phyloP scores from a whole-genome alignment of 1,140 invertebrate genomes.

The Magallana gigas region DNA sequence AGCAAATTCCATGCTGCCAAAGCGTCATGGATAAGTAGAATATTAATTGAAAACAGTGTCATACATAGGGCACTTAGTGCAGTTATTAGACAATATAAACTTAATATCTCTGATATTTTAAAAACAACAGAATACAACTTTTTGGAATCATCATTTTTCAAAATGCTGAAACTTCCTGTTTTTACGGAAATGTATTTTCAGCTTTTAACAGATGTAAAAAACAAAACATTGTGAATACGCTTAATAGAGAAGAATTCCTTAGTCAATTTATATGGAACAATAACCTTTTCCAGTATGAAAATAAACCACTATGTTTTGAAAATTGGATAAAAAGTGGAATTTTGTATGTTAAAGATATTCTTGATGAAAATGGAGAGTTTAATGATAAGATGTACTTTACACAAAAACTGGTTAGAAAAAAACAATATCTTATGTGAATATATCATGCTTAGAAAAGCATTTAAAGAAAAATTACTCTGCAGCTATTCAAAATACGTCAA shows the following conservation, averaged over 20 bases:
- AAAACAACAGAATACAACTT: neutral
- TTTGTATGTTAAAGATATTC: too few species aligned
- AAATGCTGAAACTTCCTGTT: too few species aligned
- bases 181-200: too few species aligned
- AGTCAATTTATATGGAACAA: neutral
- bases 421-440: neutral
- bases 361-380: too few species aligned
- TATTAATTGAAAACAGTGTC: too few species aligned
- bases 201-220: neutral
- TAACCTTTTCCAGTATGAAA: neutral
- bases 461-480: neutral
- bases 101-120: neutral
- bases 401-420: neutral
- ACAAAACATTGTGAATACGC: too few species aligned
- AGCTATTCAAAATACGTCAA: neutral
- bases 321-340: neutral
- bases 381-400: neutral
- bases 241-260: too few species aligned
- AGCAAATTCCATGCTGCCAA: neutral
- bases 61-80: neutral
- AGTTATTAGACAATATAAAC: too few species aligned
- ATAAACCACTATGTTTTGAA: neutral
- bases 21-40: too few species aligned
- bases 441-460: neutral
- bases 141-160: too few species aligned